Evolutionary conservation across 2,888 invertebrate species (phyloP), one percentile per base, ranked within the genome.

Genomic region (Melieria picta): DNA sequence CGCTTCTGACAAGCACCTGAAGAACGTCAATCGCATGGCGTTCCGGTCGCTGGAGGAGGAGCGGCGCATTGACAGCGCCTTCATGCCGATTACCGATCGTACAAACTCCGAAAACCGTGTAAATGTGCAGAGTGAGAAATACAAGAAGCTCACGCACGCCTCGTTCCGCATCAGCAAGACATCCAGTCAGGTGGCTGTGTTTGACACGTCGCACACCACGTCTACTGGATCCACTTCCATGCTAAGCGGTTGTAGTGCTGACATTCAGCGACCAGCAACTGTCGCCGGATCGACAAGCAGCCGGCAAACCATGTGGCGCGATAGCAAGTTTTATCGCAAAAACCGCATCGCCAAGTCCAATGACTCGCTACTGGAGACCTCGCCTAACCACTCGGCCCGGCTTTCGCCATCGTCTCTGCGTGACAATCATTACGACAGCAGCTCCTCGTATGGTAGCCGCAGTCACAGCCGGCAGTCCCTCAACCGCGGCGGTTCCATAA

Each of bases 41-140:
- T 87, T 87, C 61, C 84, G 87, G 30, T 87, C 87, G 7, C 77
- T 87, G 68, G 87, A 87, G 75, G 87, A 87, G 77, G 87, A 87
- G 75, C 83, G 85, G 4, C 86, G 87, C 69, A 87, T 87, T 52
- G 87, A 87, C 57, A 86, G 84, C 55, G 87, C 87, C 57, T 87
- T 87, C 66, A 82, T 84, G 77, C 87, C 87, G 46, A 86, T 87
- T 69, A 79, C 81, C 47, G 84, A 85, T 77, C 85, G 85, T 74
- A 86, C 86, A 45, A 85, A 83, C 73, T 86, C 86, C 52, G 86
- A 86, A 75, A 85, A 86, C 80, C 83, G 85, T 63, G 85, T 85
- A 63, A 85, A 85, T 70, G 85, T 86, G 72, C 85, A 86, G 71
- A 84, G 81, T 63, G 87, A 87, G 73, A 87, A 87, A 75, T 87